Evolutionary conservation across 2,888 invertebrate species (phyloP), one percentile per base, ranked within the genome.

Genomic region (Pandemis corylana): DNA sequence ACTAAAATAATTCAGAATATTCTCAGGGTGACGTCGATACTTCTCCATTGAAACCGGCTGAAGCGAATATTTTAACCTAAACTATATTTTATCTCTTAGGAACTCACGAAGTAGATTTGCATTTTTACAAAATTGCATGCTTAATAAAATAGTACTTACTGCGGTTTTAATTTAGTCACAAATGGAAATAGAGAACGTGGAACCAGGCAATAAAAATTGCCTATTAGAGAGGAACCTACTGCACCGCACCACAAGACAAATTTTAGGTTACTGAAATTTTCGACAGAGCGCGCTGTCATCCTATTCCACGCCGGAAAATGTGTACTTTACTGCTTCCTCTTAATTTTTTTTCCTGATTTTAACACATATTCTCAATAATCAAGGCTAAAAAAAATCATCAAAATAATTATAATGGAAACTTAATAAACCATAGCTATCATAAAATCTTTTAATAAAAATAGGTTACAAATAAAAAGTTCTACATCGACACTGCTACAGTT

Each of bases 181-280:
- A 88, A 89, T 84, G 83, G 82, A 84, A 86, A 85, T 82, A 81
- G 84, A 85, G 90, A 83, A 82, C 85, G 84, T 84, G 78, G 82
- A 88, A 90, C 88, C 82, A 85, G 87, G 85, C 87, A 88, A 88
- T 87, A 84, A 85, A 56, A 81, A 80, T 87, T 84, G 86, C 85
- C 85, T 78, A 84, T 63, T 61, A 65, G 80, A 81, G 83, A 81
- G 78, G 84, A 82, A 87, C 85, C 85, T 87, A 82, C 84, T 82
- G 83, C 85, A 89, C 87, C 86, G 85, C 89, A 92, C 89, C 90
- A 91, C 91, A 92, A 91, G 92, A 91, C 90, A 90, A 89, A 85
- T 90, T 84, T 59, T 82, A 78, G 77, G 81, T 87, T 84, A 74
- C 76, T 72, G 78, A 82, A 80, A 78, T 77, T 74, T 78, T 77